These are phyloP conservation scores for Acipenser ruthenus DNA, from an alignment of 2,797 vertebrate species.

Conservation along the genomic window DNA sequence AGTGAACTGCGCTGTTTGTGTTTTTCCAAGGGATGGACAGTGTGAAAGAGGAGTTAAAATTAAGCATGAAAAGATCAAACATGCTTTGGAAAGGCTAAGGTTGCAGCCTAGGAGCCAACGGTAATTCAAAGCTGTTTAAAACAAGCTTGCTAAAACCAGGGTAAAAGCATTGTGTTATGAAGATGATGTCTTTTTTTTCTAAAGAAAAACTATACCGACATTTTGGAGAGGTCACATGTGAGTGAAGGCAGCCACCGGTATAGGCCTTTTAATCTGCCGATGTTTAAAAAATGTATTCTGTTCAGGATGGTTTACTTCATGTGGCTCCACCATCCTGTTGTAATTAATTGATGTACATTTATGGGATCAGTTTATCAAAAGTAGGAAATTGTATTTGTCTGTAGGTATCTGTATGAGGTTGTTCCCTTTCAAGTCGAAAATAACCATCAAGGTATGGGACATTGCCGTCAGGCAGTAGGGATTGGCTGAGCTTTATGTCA, in stretches of 20 bases:
- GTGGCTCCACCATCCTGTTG: too few relatives aligned
- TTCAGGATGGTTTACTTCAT: too few relatives aligned
- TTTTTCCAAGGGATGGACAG: conserved; percentile 52
- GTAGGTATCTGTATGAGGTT: too few relatives aligned
- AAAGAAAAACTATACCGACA: conserved; percentile 4
- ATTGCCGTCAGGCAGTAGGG: too few relatives aligned
- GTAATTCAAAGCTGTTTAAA: conserved; percentile 26
- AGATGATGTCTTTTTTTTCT: neutral
- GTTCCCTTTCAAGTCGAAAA: too few relatives aligned
- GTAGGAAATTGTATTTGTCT: too few relatives aligned
- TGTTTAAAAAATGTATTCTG: too few relatives aligned
- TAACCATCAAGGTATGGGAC: too few relatives aligned
- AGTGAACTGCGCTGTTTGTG: conserved; percentile 46
- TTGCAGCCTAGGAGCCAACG: conserved; percentile 36
- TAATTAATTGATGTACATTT: too few relatives aligned
- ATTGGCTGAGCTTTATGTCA: too few relatives aligned
- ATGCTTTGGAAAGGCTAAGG: conserved; percentile 10
- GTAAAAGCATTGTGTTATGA: conserved; percentile 7
- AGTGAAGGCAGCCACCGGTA: neutral
- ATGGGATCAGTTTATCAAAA: too few relatives aligned
- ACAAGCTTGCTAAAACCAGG: neutral
- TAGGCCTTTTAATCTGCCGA: too few relatives aligned
- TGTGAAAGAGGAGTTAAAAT: conserved; percentile 49
- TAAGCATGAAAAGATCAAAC: conserved; percentile 44
- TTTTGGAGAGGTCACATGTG: conserved; percentile 1